Percentiles rank a stretch among this genome's conserved stretches.
phyloP scores from a whole-genome alignment of 2,888 invertebrate species.

The Taenaris catops region DNA sequence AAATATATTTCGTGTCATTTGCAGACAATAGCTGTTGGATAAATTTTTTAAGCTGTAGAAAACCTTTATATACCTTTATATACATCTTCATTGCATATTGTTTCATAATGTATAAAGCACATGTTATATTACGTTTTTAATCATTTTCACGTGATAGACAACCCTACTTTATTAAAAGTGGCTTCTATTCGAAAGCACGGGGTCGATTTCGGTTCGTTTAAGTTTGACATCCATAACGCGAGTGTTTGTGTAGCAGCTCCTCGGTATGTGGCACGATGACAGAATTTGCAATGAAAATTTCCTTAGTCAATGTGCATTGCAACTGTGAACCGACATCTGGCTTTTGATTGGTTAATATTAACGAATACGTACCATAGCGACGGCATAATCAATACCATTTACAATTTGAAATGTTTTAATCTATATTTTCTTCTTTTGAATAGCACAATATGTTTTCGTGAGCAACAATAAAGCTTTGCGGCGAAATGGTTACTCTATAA shows the following conservation, averaged over 20 bases:
- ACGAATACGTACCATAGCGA: slow-evolving; percentile 24
- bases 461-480: too few species aligned
- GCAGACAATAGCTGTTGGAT: too few species aligned
- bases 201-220: slow-evolving; percentile 75
- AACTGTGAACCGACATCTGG: slow-evolving; percentile 59
- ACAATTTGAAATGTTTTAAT: slow-evolving; percentile 19
- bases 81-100: too few species aligned
- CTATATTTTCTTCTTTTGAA: slow-evolving; percentile 11
- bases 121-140: too few species aligned
- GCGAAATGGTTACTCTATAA: too few species aligned
- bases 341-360: slow-evolving; percentile 37
- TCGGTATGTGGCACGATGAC: slow-evolving; percentile 57
- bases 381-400: slow-evolving; percentile 21
- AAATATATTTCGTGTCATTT: too few species aligned
- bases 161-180: slow-evolving; percentile 29
- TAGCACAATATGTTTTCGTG: too few species aligned
- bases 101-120: too few species aligned
- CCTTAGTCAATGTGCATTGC: slow-evolving; percentile 61
- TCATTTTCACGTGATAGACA: too few species aligned
- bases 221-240: slow-evolving; percentile 73
- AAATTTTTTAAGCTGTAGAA: too few species aligned
- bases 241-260: slow-evolving; percentile 60
- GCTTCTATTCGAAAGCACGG: slow-evolving; percentile 36
- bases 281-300: slow-evolving; percentile 76
- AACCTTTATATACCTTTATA: too few species aligned